Evolutionary conservation across 2,888 invertebrate genomes (phyloP).

Genomic region (Buathra laborator): DNA sequence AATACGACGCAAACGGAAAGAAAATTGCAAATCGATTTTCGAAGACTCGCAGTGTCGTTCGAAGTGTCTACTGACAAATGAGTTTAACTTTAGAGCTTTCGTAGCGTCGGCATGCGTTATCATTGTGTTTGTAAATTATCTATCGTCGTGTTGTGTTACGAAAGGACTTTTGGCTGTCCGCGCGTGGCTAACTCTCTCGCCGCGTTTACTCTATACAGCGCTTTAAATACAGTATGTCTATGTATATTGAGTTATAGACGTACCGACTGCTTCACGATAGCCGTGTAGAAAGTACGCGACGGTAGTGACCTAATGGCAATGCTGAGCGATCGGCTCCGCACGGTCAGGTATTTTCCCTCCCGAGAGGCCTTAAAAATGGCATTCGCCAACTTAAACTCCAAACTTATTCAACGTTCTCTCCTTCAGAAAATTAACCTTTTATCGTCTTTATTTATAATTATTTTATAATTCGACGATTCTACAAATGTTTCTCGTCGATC

Average conservation of each 20-base stretch:
- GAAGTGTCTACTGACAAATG: constrained; percentile 38
- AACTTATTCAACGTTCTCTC: constrained; percentile 13
- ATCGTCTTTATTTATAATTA: background rate
- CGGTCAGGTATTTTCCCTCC: constrained; percentile 6
- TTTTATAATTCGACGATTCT: too few species aligned
- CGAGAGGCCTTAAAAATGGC: constrained; percentile 18
- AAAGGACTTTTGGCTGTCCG: constrained; percentile 41
- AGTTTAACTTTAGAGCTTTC: constrained; percentile 41
- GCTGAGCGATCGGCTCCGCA: constrained; percentile 4
- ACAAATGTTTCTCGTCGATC: too few species aligned
- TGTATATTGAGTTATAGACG: background rate
- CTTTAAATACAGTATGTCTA: background rate
- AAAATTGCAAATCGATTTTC: constrained; percentile 51
- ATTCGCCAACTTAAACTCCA: background rate
- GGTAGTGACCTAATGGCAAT: constrained; percentile 54
- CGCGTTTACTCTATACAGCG: constrained; percentile 11
- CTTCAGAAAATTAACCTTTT: constrained; percentile 25
- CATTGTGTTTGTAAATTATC: constrained; percentile 11
- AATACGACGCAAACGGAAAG: constrained; percentile 2
- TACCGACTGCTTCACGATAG: background rate
- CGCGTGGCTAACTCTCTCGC: constrained; percentile 16
- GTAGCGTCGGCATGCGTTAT: background rate
- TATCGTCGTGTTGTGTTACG: constrained; percentile 25
- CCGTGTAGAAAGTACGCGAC: constrained; percentile 23
- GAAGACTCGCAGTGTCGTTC: constrained; percentile 53